Conservation (phyloP, 2,113 vertebrate genomes). For the Synodontis membranacea region DNA sequence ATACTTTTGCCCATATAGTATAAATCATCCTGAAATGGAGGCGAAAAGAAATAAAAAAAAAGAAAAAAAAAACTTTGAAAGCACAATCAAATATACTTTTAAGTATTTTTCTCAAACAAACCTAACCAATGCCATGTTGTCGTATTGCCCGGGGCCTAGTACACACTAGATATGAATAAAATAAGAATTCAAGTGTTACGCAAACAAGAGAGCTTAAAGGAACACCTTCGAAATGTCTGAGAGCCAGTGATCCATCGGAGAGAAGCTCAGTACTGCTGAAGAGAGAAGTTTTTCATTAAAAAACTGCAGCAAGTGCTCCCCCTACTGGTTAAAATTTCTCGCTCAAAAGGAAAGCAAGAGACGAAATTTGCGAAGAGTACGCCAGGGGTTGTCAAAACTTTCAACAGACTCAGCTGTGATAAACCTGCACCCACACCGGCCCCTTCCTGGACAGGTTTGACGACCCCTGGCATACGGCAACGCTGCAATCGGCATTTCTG, state of each 20-base stretch:
- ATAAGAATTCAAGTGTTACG: not conserved
- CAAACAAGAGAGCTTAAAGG: not conserved
- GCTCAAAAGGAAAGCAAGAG: too few relatives aligned
- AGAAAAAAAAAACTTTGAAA: not conserved
- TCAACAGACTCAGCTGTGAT: too few relatives aligned
- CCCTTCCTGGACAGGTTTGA: too few relatives aligned
- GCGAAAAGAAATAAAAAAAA: not conserved
- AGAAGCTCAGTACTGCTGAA: not conserved
- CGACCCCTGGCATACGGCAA: too few relatives aligned
- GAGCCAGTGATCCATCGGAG: not conserved
- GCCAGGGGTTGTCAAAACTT: too few relatives aligned
- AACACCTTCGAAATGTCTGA: not conserved
- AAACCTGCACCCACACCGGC: too few relatives aligned
- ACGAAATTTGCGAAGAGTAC: too few relatives aligned
- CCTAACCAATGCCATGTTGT: not conserved
- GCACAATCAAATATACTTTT: not conserved
- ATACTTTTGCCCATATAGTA: not conserved
- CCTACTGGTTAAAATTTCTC: constrained; percentile 8
- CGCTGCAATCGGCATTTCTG: too few relatives aligned
- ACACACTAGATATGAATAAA: not conserved
- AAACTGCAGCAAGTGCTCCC: not conserved
- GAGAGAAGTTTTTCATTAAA: not conserved
- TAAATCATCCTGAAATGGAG: not conserved
- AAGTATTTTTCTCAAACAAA: not conserved
- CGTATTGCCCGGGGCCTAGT: not conserved